These are phyloP conservation scores for Poecilia picta DNA, from an alignment of 2,797 vertebrate genomes.

Conservation along the genomic window DNA sequence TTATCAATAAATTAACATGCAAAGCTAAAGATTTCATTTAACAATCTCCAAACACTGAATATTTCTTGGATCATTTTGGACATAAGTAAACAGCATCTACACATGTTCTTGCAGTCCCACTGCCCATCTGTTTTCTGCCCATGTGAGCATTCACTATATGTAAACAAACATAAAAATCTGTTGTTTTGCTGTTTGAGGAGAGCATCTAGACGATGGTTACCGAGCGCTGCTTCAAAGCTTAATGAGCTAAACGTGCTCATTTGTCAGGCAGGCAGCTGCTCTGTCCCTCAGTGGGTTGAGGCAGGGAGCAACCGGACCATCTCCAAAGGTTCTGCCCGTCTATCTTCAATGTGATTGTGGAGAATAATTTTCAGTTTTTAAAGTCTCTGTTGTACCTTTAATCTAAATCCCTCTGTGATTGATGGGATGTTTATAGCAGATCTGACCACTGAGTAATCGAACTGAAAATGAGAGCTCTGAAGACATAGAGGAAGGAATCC, in stretches of 20 bases:
- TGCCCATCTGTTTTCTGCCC: conserved; percentile 15
- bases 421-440: not conserved
- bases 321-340: conserved; percentile 13
- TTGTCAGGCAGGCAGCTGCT: conserved; percentile 37
- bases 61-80: conserved; percentile 22
- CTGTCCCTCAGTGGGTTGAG: conserved; percentile 35
- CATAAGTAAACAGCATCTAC: conserved; percentile 13
- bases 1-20: not conserved
- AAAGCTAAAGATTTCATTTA: not conserved
- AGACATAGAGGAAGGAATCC: not conserved
- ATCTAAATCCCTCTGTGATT: conserved; percentile 20
- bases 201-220: conserved; percentile 50
- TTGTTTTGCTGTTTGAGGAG: conserved; percentile 29
- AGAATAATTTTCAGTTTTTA: not conserved
- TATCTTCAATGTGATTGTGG: not conserved
- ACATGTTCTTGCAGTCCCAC: not conserved
- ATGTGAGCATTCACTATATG: not conserved
- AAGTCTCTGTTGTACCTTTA: not conserved
- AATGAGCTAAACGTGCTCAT: conserved; percentile 58
- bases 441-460: too few relatives aligned
- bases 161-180: conserved; percentile 7
- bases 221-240: conserved; percentile 34
- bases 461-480: too few relatives aligned
- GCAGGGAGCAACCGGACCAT: conserved; percentile 10
- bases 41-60: not conserved